A percentile compares a stretch with the other conserved stretches of the same genome.
Conservation (phyloP, 2,888 invertebrate species). For the Pinctada fucata region DNA sequence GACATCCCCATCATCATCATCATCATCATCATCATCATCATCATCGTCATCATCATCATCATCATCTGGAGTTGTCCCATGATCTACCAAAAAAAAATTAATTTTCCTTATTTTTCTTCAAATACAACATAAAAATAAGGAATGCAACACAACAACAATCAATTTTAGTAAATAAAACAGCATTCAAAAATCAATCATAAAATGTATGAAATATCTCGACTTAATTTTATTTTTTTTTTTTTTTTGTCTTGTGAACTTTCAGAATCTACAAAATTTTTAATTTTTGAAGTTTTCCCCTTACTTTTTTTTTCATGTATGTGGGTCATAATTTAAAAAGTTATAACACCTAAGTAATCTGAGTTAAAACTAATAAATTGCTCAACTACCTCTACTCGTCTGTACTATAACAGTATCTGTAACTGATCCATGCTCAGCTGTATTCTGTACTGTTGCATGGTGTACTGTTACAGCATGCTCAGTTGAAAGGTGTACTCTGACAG, state of each 20-base stretch:
- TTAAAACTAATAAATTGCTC: no score
- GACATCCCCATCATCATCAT: background rate
- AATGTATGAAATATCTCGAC: background rate
- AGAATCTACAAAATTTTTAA: no score
- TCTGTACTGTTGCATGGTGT: background rate
- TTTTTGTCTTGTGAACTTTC: background rate
- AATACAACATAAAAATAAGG: background rate
- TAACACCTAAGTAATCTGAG: no score
- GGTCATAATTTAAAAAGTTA: no score
- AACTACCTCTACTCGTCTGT: no score
- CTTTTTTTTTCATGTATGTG: no score
- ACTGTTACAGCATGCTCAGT: background rate
- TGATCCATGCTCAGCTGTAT: background rate
- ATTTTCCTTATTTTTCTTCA: background rate
- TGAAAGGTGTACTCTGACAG: no score
- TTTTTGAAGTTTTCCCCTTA: no score
- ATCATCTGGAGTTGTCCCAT: background rate
- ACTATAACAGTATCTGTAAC: no score
- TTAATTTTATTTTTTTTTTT: background rate
- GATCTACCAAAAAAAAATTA: conserved; percentile 4
- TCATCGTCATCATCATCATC: background rate
- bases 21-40: no score
- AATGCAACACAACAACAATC: conserved; percentile 4
- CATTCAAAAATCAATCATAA: background rate
- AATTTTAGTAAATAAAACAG: conserved; percentile 4